phyloP scores from a whole-genome alignment of 2,797 vertebrate genomes.

The Acipenser transmontanus region DNA sequence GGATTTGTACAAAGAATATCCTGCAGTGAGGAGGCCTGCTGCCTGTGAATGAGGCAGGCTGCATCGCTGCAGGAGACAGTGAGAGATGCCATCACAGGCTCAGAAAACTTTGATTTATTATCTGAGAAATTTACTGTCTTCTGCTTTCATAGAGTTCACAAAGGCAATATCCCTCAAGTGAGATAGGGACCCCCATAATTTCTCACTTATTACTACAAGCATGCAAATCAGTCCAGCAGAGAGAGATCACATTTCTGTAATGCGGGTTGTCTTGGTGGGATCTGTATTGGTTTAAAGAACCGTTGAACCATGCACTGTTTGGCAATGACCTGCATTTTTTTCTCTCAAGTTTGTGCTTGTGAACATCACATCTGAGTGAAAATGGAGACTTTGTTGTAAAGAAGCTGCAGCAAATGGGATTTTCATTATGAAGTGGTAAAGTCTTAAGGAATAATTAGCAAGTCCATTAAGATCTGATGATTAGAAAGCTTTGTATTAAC shows the following conservation, averaged over 20 bases:
- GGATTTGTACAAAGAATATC: constrained; percentile 38
- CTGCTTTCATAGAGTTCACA: constrained; percentile 32
- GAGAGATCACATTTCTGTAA: too few species aligned
- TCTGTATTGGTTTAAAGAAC: too few species aligned
- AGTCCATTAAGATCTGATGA: constrained; percentile 49
- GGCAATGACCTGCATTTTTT: constrained; percentile 9
- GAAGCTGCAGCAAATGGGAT: constrained; percentile 53
- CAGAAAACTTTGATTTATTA: constrained; percentile 46
- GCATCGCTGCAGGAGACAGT: constrained; percentile 26
- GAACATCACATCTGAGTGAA: constrained; percentile 43
- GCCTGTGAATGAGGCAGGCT: constrained; percentile 33
- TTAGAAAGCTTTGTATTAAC: constrained; percentile 50
- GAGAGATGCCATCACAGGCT: constrained; percentile 35
- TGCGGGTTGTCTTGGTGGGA: too few species aligned
- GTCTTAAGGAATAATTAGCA: constrained; percentile 58
- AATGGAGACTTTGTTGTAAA: constrained; percentile 49
- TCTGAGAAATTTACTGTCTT: constrained; percentile 44
- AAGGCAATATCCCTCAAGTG: constrained; percentile 37
- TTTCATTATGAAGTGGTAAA: constrained; percentile 57
- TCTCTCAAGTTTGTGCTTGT: constrained; percentile 36
- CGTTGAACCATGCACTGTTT: too few species aligned
- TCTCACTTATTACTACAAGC: constrained; percentile 15
- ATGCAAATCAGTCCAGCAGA: too few species aligned
- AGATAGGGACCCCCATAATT: constrained; percentile 39
- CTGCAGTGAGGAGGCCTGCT: constrained; percentile 32